phyloP scores from a whole-genome alignment of 2,797 vertebrate genomes.

The Xerus rutilus region DNA sequence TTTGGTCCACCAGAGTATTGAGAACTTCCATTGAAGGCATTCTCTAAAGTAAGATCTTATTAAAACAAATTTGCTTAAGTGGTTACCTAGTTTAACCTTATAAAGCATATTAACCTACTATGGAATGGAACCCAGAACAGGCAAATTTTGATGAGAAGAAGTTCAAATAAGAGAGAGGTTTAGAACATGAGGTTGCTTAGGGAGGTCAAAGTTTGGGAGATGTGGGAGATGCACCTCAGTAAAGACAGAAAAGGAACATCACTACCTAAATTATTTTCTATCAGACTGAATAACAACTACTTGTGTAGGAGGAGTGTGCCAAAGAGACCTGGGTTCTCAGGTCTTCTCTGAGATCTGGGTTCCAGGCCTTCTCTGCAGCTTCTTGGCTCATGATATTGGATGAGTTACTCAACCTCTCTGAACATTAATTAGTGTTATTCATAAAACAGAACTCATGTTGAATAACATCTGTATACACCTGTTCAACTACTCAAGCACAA shows the following conservation, averaged over 20 bases:
- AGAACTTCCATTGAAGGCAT: slow-evolving; percentile 18
- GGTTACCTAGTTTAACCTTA: slow-evolving; percentile 44
- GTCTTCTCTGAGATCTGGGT: background rate
- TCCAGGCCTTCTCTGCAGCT: background rate
- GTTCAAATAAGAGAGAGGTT: background rate
- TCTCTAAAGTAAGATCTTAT: background rate
- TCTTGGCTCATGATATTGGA: background rate
- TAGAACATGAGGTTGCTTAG: background rate
- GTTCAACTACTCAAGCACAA: background rate
- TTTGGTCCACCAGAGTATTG: background rate
- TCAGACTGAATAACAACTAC: background rate
- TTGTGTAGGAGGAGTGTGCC: background rate
- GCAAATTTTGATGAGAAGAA: slow-evolving; percentile 4
- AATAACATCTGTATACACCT: background rate
- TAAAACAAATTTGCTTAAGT: background rate
- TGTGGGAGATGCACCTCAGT: background rate
- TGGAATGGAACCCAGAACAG: background rate
- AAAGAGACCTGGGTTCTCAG: background rate
- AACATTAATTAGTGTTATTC: background rate
- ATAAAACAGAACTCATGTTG: slow-evolving; percentile 1
- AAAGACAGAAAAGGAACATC: background rate
- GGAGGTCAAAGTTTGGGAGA: background rate
- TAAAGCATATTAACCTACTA: background rate
- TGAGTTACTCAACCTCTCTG: background rate
- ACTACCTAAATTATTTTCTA: slow-evolving; percentile 18